A percentile compares a stretch with the other conserved stretches of the same genome.
Evolutionary conservation across 2,888 invertebrate species (phyloP).

Genomic region (Mesodorylaimus sp.): DNA sequence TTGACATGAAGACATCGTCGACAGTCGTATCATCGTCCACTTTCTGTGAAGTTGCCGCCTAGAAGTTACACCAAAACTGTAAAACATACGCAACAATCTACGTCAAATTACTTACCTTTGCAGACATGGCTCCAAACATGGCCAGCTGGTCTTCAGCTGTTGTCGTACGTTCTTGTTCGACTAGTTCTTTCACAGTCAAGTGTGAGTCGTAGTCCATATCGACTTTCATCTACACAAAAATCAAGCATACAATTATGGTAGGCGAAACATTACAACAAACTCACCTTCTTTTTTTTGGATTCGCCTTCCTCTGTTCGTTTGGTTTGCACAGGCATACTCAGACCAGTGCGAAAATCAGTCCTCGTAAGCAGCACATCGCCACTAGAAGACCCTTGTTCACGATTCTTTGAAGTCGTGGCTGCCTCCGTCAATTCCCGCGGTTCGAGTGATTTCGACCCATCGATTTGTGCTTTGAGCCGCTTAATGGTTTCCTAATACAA

Average conservation of each 20-base stretch:
- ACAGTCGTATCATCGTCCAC: constrained; percentile 43
- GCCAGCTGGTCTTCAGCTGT: constrained; percentile 59
- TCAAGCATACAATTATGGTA: no score
- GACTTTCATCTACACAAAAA: constrained; percentile 17
- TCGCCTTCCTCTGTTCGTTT: constrained; percentile 12
- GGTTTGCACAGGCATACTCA: constrained; percentile 14
- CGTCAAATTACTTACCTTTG: no score
- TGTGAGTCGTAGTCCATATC: constrained; percentile 18
- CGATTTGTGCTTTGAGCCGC: constrained; percentile 54
- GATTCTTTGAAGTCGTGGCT: background rate
- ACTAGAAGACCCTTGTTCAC: background rate
- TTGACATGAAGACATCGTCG: constrained; percentile 65
- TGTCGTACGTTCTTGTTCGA: constrained; percentile 51
- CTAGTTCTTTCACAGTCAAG: constrained; percentile 25
- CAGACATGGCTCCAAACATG: constrained; percentile 54
- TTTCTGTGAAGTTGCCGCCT: constrained; percentile 17
- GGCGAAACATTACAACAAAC: no score
- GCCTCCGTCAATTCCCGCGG: constrained; percentile 21
- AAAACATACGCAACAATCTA: no score
- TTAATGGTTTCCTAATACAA: constrained; percentile 40
- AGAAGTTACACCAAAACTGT: no score
- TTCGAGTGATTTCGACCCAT: constrained; percentile 48
- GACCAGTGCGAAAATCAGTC: constrained; percentile 6
- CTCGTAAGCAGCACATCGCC: background rate
- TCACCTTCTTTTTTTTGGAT: no score